Conservation (phyloP, 2,888 invertebrate genomes). For the Morinoia aosen region DNA sequence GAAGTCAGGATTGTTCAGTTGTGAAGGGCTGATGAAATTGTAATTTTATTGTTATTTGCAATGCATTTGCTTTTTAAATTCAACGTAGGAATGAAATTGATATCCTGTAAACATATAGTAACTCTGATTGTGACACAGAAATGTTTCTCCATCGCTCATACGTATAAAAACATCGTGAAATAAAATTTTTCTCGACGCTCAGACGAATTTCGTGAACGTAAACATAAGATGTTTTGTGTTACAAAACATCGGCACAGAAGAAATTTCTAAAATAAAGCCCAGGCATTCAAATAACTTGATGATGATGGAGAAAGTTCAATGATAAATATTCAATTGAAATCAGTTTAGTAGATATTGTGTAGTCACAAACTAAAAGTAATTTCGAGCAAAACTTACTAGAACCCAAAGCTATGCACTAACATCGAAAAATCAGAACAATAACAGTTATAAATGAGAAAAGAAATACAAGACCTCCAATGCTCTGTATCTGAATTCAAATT, state of each 20-base stretch:
- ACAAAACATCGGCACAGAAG: neutral
- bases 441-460: neutral
- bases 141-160: no score
- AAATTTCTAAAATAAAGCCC: neutral
- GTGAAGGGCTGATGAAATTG: neutral
- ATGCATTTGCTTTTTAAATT: neutral
- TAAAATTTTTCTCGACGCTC: no score
- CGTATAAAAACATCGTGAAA: no score
- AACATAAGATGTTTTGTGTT: neutral
- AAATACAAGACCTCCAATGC: neutral
- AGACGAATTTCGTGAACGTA: neutral
- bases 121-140: no score
- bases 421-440: no score
- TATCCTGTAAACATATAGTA: no score
- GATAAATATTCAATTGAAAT: neutral
- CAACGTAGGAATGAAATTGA: no score
- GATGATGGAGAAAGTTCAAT: neutral
- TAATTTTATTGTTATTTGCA: neutral
- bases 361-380: neutral
- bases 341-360: neutral
- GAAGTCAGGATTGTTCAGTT: neutral
- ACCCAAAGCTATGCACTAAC: no score
- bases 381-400: neutral
- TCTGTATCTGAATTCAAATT: neutral
- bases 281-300: neutral